These are phyloP conservation scores for Chaenodraco wilsoni DNA, from an alignment of 2,797 vertebrate species.

Conservation along the genomic window DNA sequence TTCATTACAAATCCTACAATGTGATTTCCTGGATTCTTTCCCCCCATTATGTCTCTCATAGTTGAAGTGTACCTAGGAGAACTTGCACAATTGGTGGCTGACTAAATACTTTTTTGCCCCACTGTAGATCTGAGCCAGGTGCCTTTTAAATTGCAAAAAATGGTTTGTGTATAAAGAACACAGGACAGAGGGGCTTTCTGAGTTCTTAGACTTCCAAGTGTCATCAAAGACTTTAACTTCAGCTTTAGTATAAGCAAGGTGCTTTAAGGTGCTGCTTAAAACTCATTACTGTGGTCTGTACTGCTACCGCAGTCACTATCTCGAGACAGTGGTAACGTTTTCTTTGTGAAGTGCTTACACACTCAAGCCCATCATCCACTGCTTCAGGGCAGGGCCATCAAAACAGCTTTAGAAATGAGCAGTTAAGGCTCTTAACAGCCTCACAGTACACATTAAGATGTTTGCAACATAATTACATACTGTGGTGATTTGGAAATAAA, in stretches of 20 bases:
- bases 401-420: conserved; percentile 48
- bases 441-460: conserved; percentile 37
- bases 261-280: conserved; percentile 11
- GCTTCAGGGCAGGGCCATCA: conserved; percentile 39
- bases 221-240: conserved; percentile 15
- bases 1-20: no score
- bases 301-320: conserved; percentile 12
- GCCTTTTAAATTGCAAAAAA: conserved; percentile 6
- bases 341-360: conserved; percentile 35
- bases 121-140: neutral
- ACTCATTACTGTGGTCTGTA: conserved; percentile 12
- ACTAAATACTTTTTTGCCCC: no score
- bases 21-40: no score
- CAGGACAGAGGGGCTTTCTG: neutral
- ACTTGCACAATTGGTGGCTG: no score
- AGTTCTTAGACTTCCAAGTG: neutral
- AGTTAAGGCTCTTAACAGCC: conserved; percentile 38
- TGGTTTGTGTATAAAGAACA: conserved; percentile 7
- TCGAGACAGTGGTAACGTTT: conserved; percentile 9
- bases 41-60: no score
- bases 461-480: conserved; percentile 52
- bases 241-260: conserved; percentile 11
- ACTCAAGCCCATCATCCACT: conserved; percentile 29
- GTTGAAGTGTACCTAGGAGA: no score
- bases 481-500: conserved; percentile 49